A percentile compares a stretch with the other conserved stretches of the same genome.
Evolutionary conservation across 2,113 vertebrate genomes (phyloP).

Genomic region (Varanus salvator): DNA sequence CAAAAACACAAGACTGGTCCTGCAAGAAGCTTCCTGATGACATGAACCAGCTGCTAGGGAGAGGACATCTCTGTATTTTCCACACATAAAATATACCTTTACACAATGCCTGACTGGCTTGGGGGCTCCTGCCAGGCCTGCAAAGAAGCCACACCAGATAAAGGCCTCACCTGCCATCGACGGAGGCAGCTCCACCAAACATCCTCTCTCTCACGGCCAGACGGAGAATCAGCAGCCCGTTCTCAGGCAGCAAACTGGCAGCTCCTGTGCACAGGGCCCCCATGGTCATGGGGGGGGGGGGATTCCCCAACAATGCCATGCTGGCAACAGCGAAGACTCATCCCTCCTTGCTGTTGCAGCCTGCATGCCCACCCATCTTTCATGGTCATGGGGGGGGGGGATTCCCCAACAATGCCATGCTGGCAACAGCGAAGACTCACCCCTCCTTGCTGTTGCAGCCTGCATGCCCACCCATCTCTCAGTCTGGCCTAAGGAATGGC

Average conservation of each 20-base stretch:
- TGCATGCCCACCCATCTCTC: too few species aligned
- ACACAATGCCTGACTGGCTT: neutral
- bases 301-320: too few species aligned
- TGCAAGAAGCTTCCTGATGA: neutral
- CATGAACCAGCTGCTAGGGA: neutral
- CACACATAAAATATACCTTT: neutral
- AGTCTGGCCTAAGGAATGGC: too few species aligned
- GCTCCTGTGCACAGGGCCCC: too few species aligned
- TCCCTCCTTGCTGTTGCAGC: too few species aligned
- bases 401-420: too few species aligned
- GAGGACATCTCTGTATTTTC: neutral
- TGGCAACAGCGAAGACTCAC: too few species aligned
- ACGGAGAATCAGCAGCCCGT: neutral
- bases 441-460: too few species aligned
- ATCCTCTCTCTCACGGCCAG: neutral
- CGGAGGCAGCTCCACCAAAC: neutral
- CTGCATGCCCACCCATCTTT: too few species aligned
- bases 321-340: too few species aligned
- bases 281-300: too few species aligned
- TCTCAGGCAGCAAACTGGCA: neutral
- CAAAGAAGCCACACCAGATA: neutral
- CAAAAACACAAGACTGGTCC: neutral
- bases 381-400: too few species aligned
- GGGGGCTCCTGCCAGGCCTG: neutral
- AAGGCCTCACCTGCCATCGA: neutral